Evolutionary conservation across 2,113 vertebrate genomes (phyloP).

Genomic region (Todiramphus chloris): DNA sequence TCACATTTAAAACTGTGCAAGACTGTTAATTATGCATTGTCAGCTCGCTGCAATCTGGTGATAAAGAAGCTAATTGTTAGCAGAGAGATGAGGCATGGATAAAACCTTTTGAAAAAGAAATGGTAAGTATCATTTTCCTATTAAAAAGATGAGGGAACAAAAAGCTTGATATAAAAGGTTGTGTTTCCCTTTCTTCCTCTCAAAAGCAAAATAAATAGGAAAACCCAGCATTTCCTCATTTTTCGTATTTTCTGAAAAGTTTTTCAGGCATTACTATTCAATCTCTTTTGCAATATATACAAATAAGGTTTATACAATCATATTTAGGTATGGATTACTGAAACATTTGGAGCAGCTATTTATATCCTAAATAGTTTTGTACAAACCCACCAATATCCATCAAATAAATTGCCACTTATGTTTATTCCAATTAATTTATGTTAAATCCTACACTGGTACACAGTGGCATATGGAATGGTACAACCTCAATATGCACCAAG

Average conservation of each 20-base stretch:
- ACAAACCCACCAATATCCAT: background rate
- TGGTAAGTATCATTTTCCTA: background rate
- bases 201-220: background rate
- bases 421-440: background rate
- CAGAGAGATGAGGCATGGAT: background rate
- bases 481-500: background rate
- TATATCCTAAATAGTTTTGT: background rate
- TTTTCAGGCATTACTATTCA: background rate
- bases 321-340: background rate
- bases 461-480: background rate
- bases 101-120: background rate
- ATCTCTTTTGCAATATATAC: background rate
- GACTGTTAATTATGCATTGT: slow-evolving; percentile 26
- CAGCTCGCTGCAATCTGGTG: background rate
- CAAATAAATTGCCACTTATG: background rate
- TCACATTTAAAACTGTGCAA: slow-evolving; percentile 1
- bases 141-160: background rate
- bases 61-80: slow-evolving; percentile 5
- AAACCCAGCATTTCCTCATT: background rate
- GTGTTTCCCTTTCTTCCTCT: background rate
- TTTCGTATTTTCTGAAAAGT: background rate
- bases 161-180: background rate
- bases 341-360: background rate
- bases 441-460: background rate
- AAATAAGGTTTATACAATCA: background rate